Percentiles rank a stretch among this genome's conserved stretches.
Evolutionary conservation across 2,797 vertebrate genomes (phyloP).

Genomic region (Mycteria americana): DNA sequence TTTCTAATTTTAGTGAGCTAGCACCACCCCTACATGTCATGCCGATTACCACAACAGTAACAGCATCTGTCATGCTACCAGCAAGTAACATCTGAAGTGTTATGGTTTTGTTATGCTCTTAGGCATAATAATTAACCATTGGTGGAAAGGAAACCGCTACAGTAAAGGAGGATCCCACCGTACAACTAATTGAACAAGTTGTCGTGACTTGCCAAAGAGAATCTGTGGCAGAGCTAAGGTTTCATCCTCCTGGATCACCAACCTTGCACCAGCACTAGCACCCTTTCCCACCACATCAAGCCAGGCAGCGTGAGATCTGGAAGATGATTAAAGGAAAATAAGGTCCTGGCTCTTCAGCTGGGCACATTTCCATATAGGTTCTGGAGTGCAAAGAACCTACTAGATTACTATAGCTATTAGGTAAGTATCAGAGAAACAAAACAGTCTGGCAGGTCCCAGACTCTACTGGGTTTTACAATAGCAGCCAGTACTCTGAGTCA

Average conservation of each 20-base stretch:
- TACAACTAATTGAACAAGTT: background rate
- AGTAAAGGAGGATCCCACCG: background rate
- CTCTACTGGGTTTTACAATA: background rate
- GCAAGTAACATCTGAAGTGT: background rate
- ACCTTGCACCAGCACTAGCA: background rate
- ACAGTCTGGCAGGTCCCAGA: background rate
- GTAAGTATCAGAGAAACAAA: background rate
- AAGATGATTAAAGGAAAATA: background rate
- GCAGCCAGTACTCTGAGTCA: background rate
- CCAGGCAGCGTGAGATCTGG: background rate
- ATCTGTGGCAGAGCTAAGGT: background rate
- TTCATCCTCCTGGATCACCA: background rate
- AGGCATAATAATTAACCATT: background rate
- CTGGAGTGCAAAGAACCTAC: background rate
- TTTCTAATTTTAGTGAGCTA: constrained; percentile 43
- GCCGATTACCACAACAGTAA: background rate
- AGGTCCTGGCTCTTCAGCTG: background rate
- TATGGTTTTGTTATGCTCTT: background rate
- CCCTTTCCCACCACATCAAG: background rate
- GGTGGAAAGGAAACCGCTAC: background rate
- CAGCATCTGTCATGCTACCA: constrained; percentile 19
- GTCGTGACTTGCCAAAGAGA: background rate
- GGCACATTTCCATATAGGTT: background rate
- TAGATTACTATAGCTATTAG: background rate
- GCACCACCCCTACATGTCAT: background rate